Percentiles rank a stretch among this genome's conserved stretches.
phyloP scores from a whole-genome alignment of 2,113 vertebrate species.

The Rana temporaria region DNA sequence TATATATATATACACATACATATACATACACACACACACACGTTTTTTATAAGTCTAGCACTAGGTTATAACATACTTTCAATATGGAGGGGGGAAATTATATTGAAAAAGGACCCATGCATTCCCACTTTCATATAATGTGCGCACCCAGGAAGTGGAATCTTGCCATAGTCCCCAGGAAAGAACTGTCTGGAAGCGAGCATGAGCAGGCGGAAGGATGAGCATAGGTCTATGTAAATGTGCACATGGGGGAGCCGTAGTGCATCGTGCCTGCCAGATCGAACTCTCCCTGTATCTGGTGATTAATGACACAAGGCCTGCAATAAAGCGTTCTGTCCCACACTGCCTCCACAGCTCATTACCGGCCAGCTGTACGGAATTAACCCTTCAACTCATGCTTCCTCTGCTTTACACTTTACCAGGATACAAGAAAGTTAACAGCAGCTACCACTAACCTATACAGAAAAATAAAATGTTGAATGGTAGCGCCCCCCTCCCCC shows the following conservation, averaged over 20 bases:
- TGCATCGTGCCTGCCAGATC: neutral
- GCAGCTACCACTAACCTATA: neutral
- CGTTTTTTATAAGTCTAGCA: no score
- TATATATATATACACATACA: no score
- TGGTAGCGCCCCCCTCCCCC: no score
- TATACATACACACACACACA: no score
- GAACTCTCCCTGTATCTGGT: conserved; percentile 39
- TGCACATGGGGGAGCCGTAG: neutral
- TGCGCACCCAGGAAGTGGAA: conserved; percentile 6
- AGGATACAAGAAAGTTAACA: neutral
- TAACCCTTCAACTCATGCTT: conserved; percentile 26
- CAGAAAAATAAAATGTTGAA: no score
- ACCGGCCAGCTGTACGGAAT: conserved; percentile 42
- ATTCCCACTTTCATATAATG: no score
- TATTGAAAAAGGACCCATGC: no score
- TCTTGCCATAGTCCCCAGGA: conserved; percentile 1
- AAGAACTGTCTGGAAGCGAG: neutral
- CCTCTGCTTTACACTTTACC: neutral
- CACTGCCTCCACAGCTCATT: conserved; percentile 50
- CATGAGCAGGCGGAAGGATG: conserved; percentile 23
- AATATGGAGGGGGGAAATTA: no score
- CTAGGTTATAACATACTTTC: no score
- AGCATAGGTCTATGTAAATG: conserved; percentile 26
- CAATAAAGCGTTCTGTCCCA: conserved; percentile 47
- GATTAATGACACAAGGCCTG: conserved; percentile 54